Evolutionary conservation across 2,113 vertebrate species (phyloP).

Genomic region (Aramus guarauna): DNA sequence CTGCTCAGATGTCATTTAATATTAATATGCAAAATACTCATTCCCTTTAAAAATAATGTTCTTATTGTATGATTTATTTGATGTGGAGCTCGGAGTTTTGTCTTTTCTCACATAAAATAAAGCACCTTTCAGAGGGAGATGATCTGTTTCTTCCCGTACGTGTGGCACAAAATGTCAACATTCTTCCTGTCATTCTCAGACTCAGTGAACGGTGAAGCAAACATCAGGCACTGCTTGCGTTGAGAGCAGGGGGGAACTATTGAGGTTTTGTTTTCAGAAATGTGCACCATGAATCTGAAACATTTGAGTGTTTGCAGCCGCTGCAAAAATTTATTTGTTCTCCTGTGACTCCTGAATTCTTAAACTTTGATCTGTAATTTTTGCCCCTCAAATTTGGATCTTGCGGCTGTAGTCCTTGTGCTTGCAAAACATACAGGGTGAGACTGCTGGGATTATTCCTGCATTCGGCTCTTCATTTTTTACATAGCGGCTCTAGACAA

Average conservation of each 20-base stretch:
- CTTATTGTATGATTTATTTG: conserved; percentile 65
- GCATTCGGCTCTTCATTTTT: not conserved
- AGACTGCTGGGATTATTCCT: not conserved
- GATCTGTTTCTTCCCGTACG: conserved; percentile 9
- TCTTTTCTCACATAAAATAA: conserved; percentile 58
- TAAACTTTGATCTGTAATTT: conserved; percentile 5
- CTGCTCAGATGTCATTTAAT: conserved; percentile 40
- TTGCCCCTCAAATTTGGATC: not conserved
- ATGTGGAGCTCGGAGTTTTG: conserved; percentile 46
- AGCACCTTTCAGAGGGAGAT: conserved; percentile 49
- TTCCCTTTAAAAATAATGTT: conserved; percentile 62
- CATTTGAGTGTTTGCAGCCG: not conserved
- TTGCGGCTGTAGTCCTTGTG: not conserved
- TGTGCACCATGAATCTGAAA: not conserved
- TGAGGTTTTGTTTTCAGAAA: conserved; percentile 38
- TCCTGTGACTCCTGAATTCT: not conserved
- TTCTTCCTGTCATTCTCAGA: conserved; percentile 46
- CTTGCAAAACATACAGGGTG: not conserved
- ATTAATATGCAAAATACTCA: conserved; percentile 64
- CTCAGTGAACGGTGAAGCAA: conserved; percentile 42
- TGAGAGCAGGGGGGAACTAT: conserved; percentile 11
- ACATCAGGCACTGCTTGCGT: not conserved
- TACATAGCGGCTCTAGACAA: not conserved
- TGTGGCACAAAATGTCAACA: conserved; percentile 64
- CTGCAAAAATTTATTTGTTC: not conserved